phyloP scores from a whole-genome alignment of 2,113 vertebrate species.

The Anolis sagrei region DNA sequence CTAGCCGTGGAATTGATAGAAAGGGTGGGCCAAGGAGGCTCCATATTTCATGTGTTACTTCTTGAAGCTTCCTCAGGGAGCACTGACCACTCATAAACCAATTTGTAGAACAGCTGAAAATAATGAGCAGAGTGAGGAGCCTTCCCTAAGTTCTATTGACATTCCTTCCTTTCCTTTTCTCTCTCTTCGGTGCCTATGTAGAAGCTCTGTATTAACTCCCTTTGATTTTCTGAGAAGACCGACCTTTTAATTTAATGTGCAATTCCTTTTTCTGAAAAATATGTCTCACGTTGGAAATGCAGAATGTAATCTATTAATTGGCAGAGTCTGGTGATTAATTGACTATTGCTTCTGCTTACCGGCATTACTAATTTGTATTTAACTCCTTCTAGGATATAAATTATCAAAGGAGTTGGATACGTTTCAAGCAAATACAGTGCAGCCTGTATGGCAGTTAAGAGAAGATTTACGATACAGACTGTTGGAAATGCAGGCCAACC shows the following conservation, averaged over 20 bases:
- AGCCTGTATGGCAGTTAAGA: conserved; percentile 83
- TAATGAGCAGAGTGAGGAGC: fast-evolving
- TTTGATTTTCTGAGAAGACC: background rate
- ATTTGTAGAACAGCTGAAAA: fast-evolving
- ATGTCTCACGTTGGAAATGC: background rate
- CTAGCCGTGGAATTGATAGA: background rate
- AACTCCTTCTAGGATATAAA: conserved; percentile 72
- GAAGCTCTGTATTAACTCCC: background rate
- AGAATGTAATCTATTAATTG: background rate
- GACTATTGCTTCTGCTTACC: background rate
- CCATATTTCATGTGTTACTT: background rate
- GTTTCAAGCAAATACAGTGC: conserved; percentile 77
- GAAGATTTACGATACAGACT: conserved; percentile 81
- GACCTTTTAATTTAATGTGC: no score
- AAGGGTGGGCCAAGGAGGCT: background rate
- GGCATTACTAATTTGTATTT: conserved; percentile 57
- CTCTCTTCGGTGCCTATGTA: conserved; percentile 47
- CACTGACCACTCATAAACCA: fast-evolving
- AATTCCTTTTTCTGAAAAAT: background rate
- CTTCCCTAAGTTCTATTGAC: background rate
- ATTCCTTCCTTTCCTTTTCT: conserved; percentile 28
- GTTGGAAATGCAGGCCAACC: conserved; percentile 55
- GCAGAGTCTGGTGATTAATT: background rate
- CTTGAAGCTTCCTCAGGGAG: background rate
- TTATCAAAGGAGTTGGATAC: conserved; percentile 77